Conservation (phyloP, 1,140 invertebrate species). For the Heterodera carotae region DNA sequence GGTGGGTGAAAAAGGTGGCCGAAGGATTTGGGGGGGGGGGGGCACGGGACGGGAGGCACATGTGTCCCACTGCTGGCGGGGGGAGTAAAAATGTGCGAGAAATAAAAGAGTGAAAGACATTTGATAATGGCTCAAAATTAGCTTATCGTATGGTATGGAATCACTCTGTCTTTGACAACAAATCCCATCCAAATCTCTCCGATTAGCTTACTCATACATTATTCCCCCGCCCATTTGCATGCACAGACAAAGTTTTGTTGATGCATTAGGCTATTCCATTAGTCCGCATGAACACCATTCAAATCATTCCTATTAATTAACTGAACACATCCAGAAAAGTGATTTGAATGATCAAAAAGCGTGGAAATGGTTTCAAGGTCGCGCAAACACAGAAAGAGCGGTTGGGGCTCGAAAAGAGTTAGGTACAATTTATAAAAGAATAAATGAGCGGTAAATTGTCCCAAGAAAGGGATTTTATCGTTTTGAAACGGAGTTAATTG, state of each 20-base stretch:
- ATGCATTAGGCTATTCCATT: not conserved
- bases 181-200: not conserved
- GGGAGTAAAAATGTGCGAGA: not conserved
- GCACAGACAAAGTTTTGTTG: not conserved
- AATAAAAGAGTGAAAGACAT: not conserved
- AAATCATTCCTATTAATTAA: not conserved
- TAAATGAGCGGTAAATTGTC: not conserved
- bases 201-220: conserved; percentile 2
- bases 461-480: not conserved
- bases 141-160: not conserved
- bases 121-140: not conserved
- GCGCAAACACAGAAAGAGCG: not conserved
- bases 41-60: too few relatives aligned
- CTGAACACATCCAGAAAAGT: conserved; percentile 3
- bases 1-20: too few relatives aligned
- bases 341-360: not conserved
- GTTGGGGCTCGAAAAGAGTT: not conserved
- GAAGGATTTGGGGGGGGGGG: too few relatives aligned
- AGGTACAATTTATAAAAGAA: not conserved
- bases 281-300: not conserved
- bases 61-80: too few relatives aligned
- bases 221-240: not conserved
- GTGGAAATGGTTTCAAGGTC: conserved; percentile 2
- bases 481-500: not conserved
- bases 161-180: not conserved